Evolutionary conservation across 2,888 invertebrate species (phyloP), one percentile per base, ranked within the genome.

Genomic region (Cantharis flavilabris): DNA sequence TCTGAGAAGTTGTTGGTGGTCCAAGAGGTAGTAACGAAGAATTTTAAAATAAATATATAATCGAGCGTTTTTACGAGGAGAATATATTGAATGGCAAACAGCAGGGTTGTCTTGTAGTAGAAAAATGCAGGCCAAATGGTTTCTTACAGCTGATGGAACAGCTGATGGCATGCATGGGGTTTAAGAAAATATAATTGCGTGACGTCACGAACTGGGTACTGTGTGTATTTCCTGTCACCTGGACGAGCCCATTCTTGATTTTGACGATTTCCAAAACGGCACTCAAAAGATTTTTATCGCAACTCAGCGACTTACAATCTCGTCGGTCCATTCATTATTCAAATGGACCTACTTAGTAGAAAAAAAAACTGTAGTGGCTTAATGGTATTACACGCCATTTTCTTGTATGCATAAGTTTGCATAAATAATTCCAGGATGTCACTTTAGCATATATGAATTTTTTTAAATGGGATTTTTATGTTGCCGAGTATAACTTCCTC

Each of bases 151-250:
- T 85, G 85, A 85, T 85, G 81, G 82, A 83, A 83, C 86, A 86
- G 86, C 86, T 86, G 86, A 86, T 85, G 84, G 82, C 69, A 80
- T 81, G 82, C 69, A 80, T 81, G 80, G 81, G 81, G 77, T 81
- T 69, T 69, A 76, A 70, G 77, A n/a, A 23, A 49, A 63, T 75
- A 80, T 83, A 82, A 81, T 83, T 82, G 81, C 77, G 76, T 85
- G 85, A 86, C 85, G 86, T 86, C 86, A 86, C 83, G 79, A 82
- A 83, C 83, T 3, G 10, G 10, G 28, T 84, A 9, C 26, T 9
- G 84, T 82, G 84, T 83, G 84, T 84, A 85, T 83, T 86, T 86
- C 86, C 86, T 86, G 86, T 85, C 86, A 86, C 86, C 86, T 86
- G 86, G 86, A 81, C 80, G 79, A 79, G 78, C 79, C 81, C 83